Base-by-base conservation (phyloP, 2,888 invertebrate genomes). In the Aporophyla nigra region DNA sequence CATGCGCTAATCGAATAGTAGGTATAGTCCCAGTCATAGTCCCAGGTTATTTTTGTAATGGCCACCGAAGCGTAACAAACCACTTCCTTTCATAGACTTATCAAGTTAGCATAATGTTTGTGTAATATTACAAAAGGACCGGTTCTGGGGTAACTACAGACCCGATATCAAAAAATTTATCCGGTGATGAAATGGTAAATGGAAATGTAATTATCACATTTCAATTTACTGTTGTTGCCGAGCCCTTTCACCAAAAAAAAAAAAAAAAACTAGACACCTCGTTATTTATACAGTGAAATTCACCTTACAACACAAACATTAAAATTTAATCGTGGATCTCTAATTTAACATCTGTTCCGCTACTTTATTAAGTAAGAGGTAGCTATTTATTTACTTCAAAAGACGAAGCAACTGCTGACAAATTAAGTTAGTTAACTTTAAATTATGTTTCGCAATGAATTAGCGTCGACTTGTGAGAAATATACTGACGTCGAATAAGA, bases 361-460 rank as follows among this genome's bases (percentile, higher is more conserved):
- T 40, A 61, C 71, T 72, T 72, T 19, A 74, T 73, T 68, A 71
- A 51, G 54, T 40, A 40, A 5, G 51, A 43, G 40, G 63, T 43
- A 75, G 71, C 53, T 78, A 56, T 78, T 69, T 84, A 82, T 63
- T 76, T 27, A 76, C 58, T 63, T 71, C 59, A 72, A 81, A 68
- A 62, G n/a, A 63, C 71, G 58, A 73, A 67, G 59, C 71, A 71
- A 58, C 68, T 73, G 56, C 70, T 78, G 75, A 73, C 69, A 84
- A 84, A 84, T 84, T 84, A 69, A 70, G 61, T 84, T 75, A 67
- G 59, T 61, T 59, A 71, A 78, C 78, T 78, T 74, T 84, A 46
- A 82, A 84, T 84, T 66, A 73, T 78, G 71, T 84, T 84, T 63
- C n/a, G 46, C 69, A 40, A 83, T 77, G 74, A 80, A 74, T 80